These are phyloP conservation scores for Tholera decimalis DNA, from an alignment of 2,888 invertebrate species.

Conservation along the genomic window DNA sequence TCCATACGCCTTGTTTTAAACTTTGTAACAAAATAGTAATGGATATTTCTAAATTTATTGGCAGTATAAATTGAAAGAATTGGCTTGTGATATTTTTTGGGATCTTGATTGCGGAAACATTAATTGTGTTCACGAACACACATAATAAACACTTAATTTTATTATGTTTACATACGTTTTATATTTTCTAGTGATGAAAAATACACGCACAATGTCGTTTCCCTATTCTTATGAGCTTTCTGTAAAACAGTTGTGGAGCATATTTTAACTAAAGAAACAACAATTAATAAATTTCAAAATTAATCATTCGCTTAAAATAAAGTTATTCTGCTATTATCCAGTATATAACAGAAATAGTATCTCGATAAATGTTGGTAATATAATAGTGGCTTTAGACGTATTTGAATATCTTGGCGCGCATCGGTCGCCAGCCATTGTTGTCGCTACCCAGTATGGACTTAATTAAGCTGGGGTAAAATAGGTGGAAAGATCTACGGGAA, in stretches of 20 bases:
- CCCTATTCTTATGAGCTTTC: slow-evolving; percentile 15
- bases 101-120: slow-evolving; percentile 57
- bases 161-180: slow-evolving; percentile 32
- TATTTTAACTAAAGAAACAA: slow-evolving; percentile 8
- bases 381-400: slow-evolving; percentile 89
- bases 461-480: slow-evolving; percentile 87
- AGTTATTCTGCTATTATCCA: slow-evolving; percentile 55
- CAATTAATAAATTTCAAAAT: slow-evolving; percentile 22
- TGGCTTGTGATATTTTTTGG: slow-evolving; percentile 22
- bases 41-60: slow-evolving; percentile 54
- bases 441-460: slow-evolving; percentile 89
- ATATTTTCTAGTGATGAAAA: slow-evolving; percentile 23
- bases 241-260: slow-evolving; percentile 1
- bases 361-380: slow-evolving; percentile 84
- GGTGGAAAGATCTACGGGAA: slow-evolving; percentile 87
- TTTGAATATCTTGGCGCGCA: slow-evolving; percentile 90
- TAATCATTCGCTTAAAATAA: slow-evolving; percentile 53
- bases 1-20: slow-evolving; percentile 54
- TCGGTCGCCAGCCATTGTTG: slow-evolving; percentile 88
- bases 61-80: slow-evolving; percentile 28
- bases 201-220: slow-evolving; percentile 30
- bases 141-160: slow-evolving; percentile 38
- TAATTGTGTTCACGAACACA: slow-evolving; percentile 47
- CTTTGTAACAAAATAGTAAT: slow-evolving; percentile 55
- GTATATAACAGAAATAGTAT: slow-evolving; percentile 64